Conservation (phyloP, 2,113 vertebrate genomes). For the Mohoua ochrocephala region DNA sequence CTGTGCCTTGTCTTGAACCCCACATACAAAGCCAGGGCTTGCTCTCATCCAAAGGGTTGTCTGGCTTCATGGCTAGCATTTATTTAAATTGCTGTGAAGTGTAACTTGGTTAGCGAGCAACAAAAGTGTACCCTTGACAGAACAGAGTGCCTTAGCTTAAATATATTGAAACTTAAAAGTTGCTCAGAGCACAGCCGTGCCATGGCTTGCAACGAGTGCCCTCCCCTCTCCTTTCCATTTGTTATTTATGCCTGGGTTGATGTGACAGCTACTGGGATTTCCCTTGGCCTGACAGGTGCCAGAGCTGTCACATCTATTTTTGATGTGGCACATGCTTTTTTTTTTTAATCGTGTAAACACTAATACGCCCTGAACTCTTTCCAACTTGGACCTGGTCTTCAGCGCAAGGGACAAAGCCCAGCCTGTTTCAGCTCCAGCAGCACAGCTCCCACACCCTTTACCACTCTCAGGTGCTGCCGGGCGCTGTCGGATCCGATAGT, state of each 20-base stretch:
- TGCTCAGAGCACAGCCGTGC: not conserved
- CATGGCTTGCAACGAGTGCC: not conserved
- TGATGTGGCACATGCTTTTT: not conserved
- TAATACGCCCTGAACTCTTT: not conserved
- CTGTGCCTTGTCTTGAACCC: not conserved
- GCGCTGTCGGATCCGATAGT: rapidly evolving
- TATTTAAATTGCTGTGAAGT: not conserved
- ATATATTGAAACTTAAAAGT: not conserved
- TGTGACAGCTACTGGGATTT: not conserved
- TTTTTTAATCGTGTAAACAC: not conserved
- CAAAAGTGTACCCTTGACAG: not conserved
- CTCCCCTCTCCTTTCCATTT: not conserved
- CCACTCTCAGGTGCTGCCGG: not conserved
- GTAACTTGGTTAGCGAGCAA: not conserved
- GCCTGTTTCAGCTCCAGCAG: not conserved
- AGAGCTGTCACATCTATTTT: not conserved
- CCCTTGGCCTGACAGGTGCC: not conserved
- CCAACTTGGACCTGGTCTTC: not conserved
- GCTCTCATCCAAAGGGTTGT: not conserved
- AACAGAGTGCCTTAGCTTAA: not conserved
- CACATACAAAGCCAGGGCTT: not conserved
- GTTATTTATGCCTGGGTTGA: not conserved
- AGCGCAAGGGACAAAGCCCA: not conserved
- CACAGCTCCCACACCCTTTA: not conserved
- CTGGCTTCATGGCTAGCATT: not conserved